These are phyloP conservation scores for Cyprinodon diabolis DNA, from an alignment of 2,797 vertebrate species.

Conservation along the genomic window DNA sequence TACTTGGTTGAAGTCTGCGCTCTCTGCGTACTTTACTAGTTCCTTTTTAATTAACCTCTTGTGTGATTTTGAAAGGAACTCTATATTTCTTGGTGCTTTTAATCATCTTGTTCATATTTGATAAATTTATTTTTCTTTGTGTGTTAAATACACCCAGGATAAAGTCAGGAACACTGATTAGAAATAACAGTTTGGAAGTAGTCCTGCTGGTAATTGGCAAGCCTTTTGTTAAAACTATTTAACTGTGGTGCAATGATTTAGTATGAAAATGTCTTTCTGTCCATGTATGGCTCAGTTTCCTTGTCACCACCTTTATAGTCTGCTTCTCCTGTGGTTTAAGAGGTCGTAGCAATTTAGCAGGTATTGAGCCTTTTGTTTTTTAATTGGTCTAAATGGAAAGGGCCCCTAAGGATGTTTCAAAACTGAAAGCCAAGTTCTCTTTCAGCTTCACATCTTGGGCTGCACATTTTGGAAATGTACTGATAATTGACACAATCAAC, in stretches of 20 bases:
- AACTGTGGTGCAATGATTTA: conserved; percentile 60
- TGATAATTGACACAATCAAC: conserved; percentile 45
- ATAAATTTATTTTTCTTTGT: conserved; percentile 52
- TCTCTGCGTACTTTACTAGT: not conserved
- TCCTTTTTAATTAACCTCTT: not conserved
- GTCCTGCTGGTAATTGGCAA: conserved; percentile 46
- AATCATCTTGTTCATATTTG: conserved; percentile 31
- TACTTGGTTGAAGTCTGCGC: no score
- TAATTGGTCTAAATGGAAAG: conserved; percentile 25
- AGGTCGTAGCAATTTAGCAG: conserved; percentile 23
- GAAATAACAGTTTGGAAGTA: conserved; percentile 38
- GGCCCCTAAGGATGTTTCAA: conserved; percentile 19
- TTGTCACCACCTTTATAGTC: conserved; percentile 9
- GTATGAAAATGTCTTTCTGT: conserved; percentile 28
- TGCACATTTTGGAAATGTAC: conserved; percentile 41
- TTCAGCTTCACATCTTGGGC: conserved; percentile 43
- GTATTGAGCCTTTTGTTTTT: not conserved
- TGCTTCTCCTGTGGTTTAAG: conserved; percentile 30
- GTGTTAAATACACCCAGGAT: conserved; percentile 36
- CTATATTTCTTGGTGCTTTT: conserved; percentile 18
- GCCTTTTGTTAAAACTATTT: conserved; percentile 49
- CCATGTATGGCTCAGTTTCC: not conserved
- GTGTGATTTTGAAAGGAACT: not conserved
- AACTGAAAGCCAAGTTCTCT: conserved; percentile 48
- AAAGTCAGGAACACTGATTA: conserved; percentile 49